These are phyloP conservation scores for Erebia ligea DNA, from an alignment of 2,888 invertebrate species.

Conservation along the genomic window DNA sequence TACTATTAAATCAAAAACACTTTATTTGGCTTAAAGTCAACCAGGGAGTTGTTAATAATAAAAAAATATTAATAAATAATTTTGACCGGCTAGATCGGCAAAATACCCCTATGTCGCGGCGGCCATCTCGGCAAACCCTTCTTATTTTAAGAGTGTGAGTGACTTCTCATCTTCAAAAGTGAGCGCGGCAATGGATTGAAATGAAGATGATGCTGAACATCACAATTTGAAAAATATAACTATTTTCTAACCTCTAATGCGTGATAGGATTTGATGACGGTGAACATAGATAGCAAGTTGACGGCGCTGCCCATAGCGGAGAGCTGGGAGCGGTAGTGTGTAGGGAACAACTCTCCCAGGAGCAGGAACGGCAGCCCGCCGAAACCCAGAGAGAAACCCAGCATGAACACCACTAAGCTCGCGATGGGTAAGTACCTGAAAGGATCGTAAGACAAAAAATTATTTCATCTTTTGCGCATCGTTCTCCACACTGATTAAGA, in stretches of 20 bases:
- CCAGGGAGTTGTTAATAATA: no score
- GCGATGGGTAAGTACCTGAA: constrained; percentile 80
- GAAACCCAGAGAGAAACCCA: constrained; percentile 85
- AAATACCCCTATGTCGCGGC: no score
- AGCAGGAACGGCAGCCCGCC: constrained; percentile 85
- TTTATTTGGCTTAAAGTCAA: no score
- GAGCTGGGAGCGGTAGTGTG: constrained; percentile 79
- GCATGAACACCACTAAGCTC: constrained; percentile 83
- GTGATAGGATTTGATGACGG: constrained; percentile 83
- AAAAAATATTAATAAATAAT: no score
- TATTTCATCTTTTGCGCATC: background rate
- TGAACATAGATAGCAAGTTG: constrained; percentile 81
- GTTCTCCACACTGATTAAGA: no score
- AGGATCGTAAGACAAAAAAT: constrained; percentile 13
- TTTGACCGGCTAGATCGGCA: no score
- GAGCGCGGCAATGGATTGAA: no score
- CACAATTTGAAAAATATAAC: background rate
- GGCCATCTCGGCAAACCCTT: no score
- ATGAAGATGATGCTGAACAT: no score
- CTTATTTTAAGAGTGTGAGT: no score
- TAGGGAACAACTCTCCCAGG: constrained; percentile 85
- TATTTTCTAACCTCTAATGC: constrained; percentile 63
- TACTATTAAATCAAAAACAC: no score
- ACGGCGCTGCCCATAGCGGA: constrained; percentile 82
- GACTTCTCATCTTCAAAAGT: no score